These are phyloP conservation scores for Coturnix japonica DNA, from an alignment of 2,113 vertebrate genomes.

Conservation along the genomic window DNA sequence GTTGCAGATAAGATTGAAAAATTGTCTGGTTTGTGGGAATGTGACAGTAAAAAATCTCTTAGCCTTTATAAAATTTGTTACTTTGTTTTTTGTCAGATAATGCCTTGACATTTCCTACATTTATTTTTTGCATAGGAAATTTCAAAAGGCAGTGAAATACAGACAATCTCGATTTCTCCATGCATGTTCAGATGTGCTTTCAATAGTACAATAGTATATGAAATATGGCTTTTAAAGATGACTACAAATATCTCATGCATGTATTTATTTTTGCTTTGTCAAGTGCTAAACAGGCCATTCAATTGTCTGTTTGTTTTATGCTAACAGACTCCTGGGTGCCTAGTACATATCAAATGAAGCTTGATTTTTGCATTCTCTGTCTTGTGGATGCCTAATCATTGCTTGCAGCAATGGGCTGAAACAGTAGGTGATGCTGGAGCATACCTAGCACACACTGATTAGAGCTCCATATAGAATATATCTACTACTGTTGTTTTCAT, in stretches of 20 bases:
- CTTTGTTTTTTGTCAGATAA: background rate
- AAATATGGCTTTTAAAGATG: background rate
- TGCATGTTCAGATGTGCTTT: background rate
- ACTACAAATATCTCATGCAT: background rate
- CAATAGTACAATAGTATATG: background rate
- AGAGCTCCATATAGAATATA: background rate
- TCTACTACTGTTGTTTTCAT: background rate
- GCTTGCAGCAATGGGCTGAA: background rate
- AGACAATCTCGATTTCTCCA: background rate
- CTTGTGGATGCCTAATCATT: background rate
- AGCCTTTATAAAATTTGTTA: background rate
- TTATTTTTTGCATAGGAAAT: background rate
- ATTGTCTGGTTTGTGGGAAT: background rate
- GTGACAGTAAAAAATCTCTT: background rate
- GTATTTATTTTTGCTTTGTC: background rate
- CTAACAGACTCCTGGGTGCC: background rate
- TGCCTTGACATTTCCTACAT: background rate
- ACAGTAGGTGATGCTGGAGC: background rate
- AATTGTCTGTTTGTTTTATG: accelerated
- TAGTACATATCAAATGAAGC: background rate
- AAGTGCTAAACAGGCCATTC: background rate
- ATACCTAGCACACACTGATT: background rate
- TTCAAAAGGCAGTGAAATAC: background rate
- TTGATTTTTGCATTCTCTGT: background rate
- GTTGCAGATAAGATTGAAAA: background rate